Conservation (phyloP, 2,888 invertebrate genomes). For the Masnerella sp. region DNA sequence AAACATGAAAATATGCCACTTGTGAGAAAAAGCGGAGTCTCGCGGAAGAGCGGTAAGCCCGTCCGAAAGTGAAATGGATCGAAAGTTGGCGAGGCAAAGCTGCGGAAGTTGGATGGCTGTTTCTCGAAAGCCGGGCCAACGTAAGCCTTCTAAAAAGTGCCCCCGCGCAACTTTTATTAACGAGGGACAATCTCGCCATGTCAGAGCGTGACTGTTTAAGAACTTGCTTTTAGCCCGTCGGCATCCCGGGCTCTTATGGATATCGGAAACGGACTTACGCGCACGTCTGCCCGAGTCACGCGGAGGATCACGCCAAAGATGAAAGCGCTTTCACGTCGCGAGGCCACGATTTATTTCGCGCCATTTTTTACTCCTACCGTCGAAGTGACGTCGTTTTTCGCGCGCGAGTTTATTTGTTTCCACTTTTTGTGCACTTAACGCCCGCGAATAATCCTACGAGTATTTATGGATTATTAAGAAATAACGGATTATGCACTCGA, state of each 20-base stretch:
- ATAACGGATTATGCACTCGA: slow-evolving; percentile 1
- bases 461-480: slow-evolving; percentile 28
- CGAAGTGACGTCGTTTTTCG: neutral
- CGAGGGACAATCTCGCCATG: slow-evolving; percentile 50
- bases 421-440: slow-evolving; percentile 5
- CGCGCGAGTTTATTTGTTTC: neutral
- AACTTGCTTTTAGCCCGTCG: slow-evolving; percentile 47
- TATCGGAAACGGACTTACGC: slow-evolving; percentile 64
- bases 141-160: slow-evolving; percentile 46
- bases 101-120: slow-evolving; percentile 49
- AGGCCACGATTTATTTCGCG: slow-evolving; percentile 30
- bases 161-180: slow-evolving; percentile 44
- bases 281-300: slow-evolving; percentile 20
- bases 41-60: slow-evolving; percentile 60
- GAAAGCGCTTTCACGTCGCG: slow-evolving; percentile 33
- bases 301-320: slow-evolving; percentile 24
- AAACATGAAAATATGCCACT: slow-evolving; percentile 21
- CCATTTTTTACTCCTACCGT: slow-evolving; percentile 7
- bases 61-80: slow-evolving; percentile 65
- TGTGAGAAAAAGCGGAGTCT: slow-evolving; percentile 51
- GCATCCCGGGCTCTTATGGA: slow-evolving; percentile 40
- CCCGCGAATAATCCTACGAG: slow-evolving; percentile 7
- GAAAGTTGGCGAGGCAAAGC: slow-evolving; percentile 59
- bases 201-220: slow-evolving; percentile 45
- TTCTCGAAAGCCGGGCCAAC: slow-evolving; percentile 37